Base-by-base conservation (phyloP, 1,140 invertebrate species). In the Mizuhopecten yessoensis region DNA sequence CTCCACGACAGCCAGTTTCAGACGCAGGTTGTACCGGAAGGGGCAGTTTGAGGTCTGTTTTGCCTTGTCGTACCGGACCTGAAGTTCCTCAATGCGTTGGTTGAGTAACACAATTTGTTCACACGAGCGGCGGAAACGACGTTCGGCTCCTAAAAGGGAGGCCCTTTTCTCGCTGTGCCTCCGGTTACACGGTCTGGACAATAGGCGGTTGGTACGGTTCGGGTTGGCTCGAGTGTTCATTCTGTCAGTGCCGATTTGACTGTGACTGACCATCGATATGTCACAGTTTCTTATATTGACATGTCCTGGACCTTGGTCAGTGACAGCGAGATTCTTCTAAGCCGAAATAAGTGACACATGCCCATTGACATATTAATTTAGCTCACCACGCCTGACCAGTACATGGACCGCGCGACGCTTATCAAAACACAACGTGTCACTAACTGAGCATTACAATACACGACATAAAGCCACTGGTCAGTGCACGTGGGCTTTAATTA, bases 1-100 rank as follows among this genome's bases (percentile, higher is more conserved):
- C 75, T 93, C 93, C 0, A 89, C 87, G 13, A 91, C 90, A 34
- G 93, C 92, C 3, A 93, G 34, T n/a, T 86, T 88, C 15, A 93
- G 86, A 39, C 93, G 86, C 23, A 93, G 36, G 86, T 86, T 92
- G 39, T 93, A 93, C 17, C 92, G 86, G 89, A 93, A 93, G 15
- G 90, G 86, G 11, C 92, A 29, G 33, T 57, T 49, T 23, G 87
- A 89, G 23, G 86, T 87, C 49, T 33, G 42, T 34, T 90, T 91
- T 33, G 92, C 92, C n/a, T 42, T 33, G 0, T 88, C 86, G 34
- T 92, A 92, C 33, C 90, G 39, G 7, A 29, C 20, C 29, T 88
- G 57, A 33, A 89, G 86, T 2, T 86, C 75, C 20, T 57, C 88
- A 17, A 89, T 33, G 11, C 57, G 87, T 20, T 89, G 45, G 87